Evolutionary conservation across 2,113 vertebrate genomes (phyloP).

Genomic region (Platichthys stellatus): DNA sequence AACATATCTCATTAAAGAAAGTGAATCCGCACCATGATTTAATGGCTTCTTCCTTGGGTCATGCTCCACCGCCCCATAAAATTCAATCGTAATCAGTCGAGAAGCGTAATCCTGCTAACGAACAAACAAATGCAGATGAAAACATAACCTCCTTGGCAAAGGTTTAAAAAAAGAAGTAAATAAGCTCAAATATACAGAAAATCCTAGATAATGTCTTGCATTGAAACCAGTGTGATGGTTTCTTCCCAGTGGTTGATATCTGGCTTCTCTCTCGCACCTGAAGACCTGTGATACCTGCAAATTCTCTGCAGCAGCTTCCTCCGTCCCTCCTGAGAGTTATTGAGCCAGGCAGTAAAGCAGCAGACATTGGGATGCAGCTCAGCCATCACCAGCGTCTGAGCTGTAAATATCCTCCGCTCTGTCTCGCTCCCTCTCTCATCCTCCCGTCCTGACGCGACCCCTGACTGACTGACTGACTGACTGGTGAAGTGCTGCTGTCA

Average conservation of each 20-base stretch:
- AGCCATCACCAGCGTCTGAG: conserved; percentile 51
- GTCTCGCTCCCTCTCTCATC: conserved; percentile 29
- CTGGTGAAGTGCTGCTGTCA: not conserved
- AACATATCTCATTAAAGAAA: too few relatives aligned
- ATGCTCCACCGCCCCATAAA: too few relatives aligned
- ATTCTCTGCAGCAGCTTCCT: conserved; percentile 11
- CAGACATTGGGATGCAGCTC: conserved; percentile 70
- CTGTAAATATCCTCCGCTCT: conserved; percentile 68
- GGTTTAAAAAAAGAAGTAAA: too few relatives aligned
- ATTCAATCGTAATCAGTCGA: too few relatives aligned
- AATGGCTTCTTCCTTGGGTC: too few relatives aligned
- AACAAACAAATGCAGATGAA: too few relatives aligned
- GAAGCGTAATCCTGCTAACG: too few relatives aligned
- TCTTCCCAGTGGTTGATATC: conserved; percentile 24
- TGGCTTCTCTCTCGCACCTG: conserved; percentile 29
- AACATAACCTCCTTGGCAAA: too few relatives aligned
- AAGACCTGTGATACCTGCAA: conserved; percentile 39
- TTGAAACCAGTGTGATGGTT: not conserved
- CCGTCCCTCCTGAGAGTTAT: conserved; percentile 46
- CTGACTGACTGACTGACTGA: conserved; percentile 32
- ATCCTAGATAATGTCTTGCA: not conserved
- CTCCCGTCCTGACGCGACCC: conserved; percentile 51
- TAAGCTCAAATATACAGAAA: not conserved
- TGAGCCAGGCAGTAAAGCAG: conserved; percentile 53
- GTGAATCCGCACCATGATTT: too few relatives aligned